Conservation (phyloP, 2,113 vertebrate species). For the Scomber scombrus region DNA sequence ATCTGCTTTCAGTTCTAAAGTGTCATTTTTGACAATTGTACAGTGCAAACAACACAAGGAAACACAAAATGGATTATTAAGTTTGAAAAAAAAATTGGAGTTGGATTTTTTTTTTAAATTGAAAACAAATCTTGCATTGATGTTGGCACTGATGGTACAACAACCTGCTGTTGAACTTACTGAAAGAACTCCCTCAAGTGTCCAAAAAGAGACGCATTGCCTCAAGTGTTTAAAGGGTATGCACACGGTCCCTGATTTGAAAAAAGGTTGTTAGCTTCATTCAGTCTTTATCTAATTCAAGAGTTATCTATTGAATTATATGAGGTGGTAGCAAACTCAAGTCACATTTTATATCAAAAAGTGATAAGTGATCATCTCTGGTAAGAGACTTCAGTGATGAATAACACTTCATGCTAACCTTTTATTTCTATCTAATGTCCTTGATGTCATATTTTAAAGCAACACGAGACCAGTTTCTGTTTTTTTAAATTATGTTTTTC, state of each 20-base stretch:
- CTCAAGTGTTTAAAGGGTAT: not conserved
- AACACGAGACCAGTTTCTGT: not conserved
- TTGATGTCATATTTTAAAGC: not conserved
- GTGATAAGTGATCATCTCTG: too few species aligned
- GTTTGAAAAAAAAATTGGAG: not conserved
- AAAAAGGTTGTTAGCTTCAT: not conserved
- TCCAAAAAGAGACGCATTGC: not conserved
- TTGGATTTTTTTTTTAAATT: not conserved
- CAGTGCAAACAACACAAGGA: not conserved
- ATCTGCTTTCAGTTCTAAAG: not conserved
- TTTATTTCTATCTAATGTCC: too few species aligned
- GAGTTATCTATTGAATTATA: not conserved
- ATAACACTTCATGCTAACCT: not conserved
- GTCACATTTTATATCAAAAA: not conserved
- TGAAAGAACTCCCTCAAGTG: not conserved
- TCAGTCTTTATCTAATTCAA: not conserved
- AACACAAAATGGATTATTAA: not conserved
- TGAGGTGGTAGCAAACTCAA: not conserved
- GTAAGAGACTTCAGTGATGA: not conserved
- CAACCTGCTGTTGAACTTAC: not conserved
- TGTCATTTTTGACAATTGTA: not conserved
- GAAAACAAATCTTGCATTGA: not conserved
- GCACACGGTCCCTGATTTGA: not conserved
- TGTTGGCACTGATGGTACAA: not conserved
- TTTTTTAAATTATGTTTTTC: not conserved